These are phyloP conservation scores for Limnodromus scolopaceus DNA, from an alignment of 2,797 vertebrate species.

Conservation along the genomic window DNA sequence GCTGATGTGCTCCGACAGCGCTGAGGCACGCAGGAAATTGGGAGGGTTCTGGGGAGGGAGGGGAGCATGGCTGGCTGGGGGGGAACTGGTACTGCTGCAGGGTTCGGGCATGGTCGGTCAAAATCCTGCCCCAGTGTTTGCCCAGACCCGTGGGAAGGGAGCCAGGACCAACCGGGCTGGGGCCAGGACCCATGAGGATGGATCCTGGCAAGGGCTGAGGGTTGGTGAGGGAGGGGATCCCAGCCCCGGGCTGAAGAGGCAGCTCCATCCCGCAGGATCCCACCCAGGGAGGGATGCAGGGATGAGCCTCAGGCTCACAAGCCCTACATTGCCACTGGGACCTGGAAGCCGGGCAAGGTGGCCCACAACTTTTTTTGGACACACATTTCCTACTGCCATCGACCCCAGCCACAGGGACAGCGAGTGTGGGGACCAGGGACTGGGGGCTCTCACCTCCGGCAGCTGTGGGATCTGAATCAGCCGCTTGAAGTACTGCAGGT, in stretches of 20 bases:
- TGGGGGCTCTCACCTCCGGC: conserved; percentile 87
- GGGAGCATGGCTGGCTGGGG: neutral
- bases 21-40: conserved; percentile 96
- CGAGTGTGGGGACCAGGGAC: accelerated
- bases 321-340: neutral
- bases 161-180: neutral
- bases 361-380: neutral
- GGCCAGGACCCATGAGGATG: neutral
- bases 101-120: neutral
- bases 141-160: neutral
- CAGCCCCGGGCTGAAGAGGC: neutral
- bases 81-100: neutral
- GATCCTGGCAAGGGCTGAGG: neutral
- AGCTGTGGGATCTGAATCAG: conserved; percentile 98
- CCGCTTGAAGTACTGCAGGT: conserved; percentile 97
- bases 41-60: conserved; percentile 87
- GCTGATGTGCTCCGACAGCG: conserved; percentile 96
- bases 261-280: neutral
- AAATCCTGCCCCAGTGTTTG: neutral
- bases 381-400: neutral
- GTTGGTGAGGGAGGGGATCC: neutral
- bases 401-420: neutral
- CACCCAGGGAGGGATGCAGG: neutral
- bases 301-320: neutral
- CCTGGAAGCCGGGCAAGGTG: neutral